Evolutionary conservation across 2,113 vertebrate genomes (phyloP), one percentile per base, ranked within the genome.

Genomic region (Thalassoma bifasciatum): DNA sequence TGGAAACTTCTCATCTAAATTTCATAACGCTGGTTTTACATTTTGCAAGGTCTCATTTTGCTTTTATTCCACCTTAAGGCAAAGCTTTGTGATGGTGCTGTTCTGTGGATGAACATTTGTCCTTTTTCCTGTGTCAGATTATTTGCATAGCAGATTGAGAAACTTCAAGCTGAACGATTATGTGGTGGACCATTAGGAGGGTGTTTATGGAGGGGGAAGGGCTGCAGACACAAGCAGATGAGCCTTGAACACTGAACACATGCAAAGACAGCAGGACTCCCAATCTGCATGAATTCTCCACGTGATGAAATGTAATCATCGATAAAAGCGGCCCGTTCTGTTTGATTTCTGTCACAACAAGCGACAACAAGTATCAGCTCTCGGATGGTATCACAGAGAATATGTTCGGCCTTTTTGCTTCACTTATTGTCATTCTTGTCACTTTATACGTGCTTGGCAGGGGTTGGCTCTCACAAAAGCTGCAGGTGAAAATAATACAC

Each of bases 291-390:
- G 38, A 72, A 34, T 40, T n/a, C 26, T 47, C 19, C 47, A 34
- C 47, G 44, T 4, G 60, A 75, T 71, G 86, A 83, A 84, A 87
- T 60, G 10, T 34, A 78, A 76, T 79, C 60, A 26, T 17, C 16
- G 61, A 83, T 82, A 71, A 82, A 90, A 84, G 72, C 68, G 1
- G 8, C 30, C 8, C 0, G 14, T 56, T 77, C 44, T 78, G 72
- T 87, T 85, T 83, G 79, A 83, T 85, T 74, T 79, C 42, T 80
- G 75, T 87, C 86, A 76, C 81, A 85, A 86, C 79, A 84, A 80
- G 63, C 22, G 26, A 79, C 72, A 82, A 85, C 84, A 81, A 76
- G 47, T 58, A 60, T 80, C 64, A 57, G 19, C 77, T 54, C 72
- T 74, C 42, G 12, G 22, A 37, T 44, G n/a, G 8, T 57, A 74